These are phyloP conservation scores for Guaruba guarouba DNA, from an alignment of 2,113 vertebrate species.

Conservation along the genomic window DNA sequence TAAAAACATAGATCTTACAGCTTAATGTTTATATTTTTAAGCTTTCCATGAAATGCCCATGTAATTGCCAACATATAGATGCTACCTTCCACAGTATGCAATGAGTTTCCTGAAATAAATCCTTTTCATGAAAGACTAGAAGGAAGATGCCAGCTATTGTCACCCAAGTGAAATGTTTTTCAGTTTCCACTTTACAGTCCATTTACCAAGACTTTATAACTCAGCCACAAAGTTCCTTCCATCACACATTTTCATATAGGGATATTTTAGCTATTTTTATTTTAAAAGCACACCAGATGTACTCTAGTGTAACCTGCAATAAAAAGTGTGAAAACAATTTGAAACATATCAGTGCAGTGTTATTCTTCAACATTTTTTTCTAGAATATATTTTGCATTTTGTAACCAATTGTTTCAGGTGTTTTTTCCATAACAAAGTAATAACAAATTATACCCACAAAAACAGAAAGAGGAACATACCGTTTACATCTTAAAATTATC, in stretches of 20 bases:
- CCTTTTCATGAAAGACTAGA: not conserved
- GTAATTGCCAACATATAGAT: slow-evolving; percentile 56
- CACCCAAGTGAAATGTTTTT: slow-evolving; percentile 51
- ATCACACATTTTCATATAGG: slow-evolving; percentile 25
- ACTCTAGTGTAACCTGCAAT: slow-evolving; percentile 18
- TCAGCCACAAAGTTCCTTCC: slow-evolving; percentile 19
- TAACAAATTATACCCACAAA: not conserved
- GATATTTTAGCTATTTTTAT: slow-evolving; percentile 32
- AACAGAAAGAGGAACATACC: not conserved
- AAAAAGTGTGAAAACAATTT: not conserved
- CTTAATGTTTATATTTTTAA: slow-evolving; percentile 66
- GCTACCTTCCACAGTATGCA: slow-evolving; percentile 50
- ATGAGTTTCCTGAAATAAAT: slow-evolving; percentile 59
- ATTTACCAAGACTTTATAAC: slow-evolving; percentile 46
- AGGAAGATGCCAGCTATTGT: slow-evolving; percentile 26
- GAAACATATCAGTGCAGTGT: not conserved
- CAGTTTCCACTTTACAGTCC: slow-evolving; percentile 56
- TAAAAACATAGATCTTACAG: slow-evolving; percentile 50
- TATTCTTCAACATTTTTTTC: not conserved
- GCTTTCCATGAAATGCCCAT: slow-evolving; percentile 49
- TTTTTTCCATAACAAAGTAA: not conserved
- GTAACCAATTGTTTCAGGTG: not conserved
- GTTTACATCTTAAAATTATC: not conserved
- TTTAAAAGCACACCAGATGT: slow-evolving; percentile 28
- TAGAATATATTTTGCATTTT: not conserved